Conservation (phyloP, 2,797 vertebrate species). For the Pseudochirops cupreus region DNA sequence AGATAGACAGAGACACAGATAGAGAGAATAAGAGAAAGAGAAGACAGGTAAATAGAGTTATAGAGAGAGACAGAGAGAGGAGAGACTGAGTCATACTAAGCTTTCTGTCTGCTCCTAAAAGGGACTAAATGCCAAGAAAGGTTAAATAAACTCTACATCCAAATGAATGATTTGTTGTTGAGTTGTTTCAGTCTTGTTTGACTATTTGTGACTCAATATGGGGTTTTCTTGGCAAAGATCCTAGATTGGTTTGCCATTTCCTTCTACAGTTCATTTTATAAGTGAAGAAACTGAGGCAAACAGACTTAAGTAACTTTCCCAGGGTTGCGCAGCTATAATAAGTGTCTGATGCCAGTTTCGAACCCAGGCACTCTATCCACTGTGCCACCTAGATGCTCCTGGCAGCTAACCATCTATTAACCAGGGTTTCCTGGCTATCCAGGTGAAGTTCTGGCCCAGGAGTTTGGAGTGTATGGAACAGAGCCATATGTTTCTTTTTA, state of each 20-base stretch:
- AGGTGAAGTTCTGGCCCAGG: background rate
- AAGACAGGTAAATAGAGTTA: too few relatives aligned
- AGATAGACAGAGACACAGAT: too few relatives aligned
- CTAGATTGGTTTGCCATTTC: too few relatives aligned
- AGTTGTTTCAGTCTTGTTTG: background rate
- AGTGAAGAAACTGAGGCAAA: background rate
- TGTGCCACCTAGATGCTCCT: too few relatives aligned
- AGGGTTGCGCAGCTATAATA: background rate
- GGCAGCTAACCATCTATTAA: background rate
- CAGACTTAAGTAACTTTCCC: background rate
- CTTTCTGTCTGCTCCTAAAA: background rate
- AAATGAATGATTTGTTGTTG: background rate
- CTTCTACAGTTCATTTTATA: background rate
- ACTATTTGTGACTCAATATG: background rate
- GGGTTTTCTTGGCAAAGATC: background rate
- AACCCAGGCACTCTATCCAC: background rate
- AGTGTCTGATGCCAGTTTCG: background rate
- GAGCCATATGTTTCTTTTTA: background rate
- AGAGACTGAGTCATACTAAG: background rate
- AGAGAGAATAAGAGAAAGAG: background rate
- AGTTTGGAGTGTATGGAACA: background rate
- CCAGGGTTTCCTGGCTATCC: background rate
- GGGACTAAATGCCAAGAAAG: background rate
- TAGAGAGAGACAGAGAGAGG: too few relatives aligned
- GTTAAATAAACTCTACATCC: background rate